Conservation (phyloP, 2,797 vertebrate genomes). For the Poeciliopsis gracilis region DNA sequence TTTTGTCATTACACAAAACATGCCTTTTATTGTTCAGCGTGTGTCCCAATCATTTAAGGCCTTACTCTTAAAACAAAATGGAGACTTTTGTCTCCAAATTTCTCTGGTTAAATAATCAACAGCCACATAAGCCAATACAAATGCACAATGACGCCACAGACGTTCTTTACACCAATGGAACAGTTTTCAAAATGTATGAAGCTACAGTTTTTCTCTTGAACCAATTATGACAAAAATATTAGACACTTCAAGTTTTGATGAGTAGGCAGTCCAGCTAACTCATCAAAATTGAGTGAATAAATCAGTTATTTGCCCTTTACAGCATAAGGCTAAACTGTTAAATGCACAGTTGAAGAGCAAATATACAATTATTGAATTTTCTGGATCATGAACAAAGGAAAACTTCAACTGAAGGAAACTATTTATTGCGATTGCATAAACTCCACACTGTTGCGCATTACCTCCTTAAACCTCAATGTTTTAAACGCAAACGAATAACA, state of each 20-base stretch:
- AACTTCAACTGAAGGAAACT: neutral
- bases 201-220: neutral
- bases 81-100: neutral
- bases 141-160: neutral
- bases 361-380: neutral
- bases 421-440: slow-evolving; percentile 10
- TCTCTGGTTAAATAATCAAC: neutral
- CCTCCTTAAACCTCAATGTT: neutral
- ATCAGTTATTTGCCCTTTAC: neutral
- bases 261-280: neutral
- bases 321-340: neutral
- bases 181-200: neutral
- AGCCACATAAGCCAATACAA: neutral
- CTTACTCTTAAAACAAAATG: neutral
- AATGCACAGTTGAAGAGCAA: slow-evolving; percentile 5
- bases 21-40: neutral
- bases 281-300: neutral
- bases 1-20: neutral
- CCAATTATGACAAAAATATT: neutral
- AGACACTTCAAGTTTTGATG: neutral
- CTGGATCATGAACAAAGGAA: neutral
- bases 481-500: neutral
- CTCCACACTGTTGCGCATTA: neutral
- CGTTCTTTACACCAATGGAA: neutral
- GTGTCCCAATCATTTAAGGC: neutral